These are phyloP conservation scores for Propithecus perrieri DNA, from an alignment of 2,797 vertebrate species.

Conservation along the genomic window DNA sequence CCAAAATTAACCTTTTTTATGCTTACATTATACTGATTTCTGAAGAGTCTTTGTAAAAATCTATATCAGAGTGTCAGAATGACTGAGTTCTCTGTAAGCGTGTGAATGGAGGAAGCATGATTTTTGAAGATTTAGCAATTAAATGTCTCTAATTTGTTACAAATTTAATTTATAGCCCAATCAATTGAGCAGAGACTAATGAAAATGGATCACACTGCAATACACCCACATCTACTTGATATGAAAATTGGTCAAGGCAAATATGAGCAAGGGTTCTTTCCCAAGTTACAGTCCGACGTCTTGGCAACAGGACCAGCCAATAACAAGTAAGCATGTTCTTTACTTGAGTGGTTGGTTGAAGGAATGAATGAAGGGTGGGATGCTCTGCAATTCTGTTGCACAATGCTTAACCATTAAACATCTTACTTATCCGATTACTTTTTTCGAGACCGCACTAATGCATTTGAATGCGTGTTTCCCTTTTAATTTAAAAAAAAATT, in stretches of 20 bases:
- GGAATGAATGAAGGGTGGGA: background rate
- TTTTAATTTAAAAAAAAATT: background rate
- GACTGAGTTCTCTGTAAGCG: conserved; percentile 19
- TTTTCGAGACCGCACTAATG: background rate
- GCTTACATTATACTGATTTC: conserved; percentile 23
- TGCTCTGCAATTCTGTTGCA: background rate
- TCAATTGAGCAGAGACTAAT: conserved; percentile 93
- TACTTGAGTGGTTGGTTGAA: background rate
- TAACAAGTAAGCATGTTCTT: conserved; percentile 93
- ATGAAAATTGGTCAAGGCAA: conserved; percentile 99
- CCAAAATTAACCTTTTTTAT: conserved; percentile 47
- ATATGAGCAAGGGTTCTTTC: conserved; percentile 97
- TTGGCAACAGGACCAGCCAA: conserved; percentile 92
- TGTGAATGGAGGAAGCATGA: conserved; percentile 12
- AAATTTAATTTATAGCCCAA: conserved; percentile 88
- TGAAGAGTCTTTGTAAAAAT: conserved; percentile 51
- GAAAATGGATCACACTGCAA: conserved; percentile 97
- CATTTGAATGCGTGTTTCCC: background rate
- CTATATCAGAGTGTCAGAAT: conserved; percentile 2
- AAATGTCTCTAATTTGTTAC: conserved; percentile 64
- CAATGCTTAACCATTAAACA: background rate
- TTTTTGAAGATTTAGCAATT: conserved; percentile 20
- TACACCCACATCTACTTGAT: conserved; percentile 97
- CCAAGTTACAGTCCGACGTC: conserved; percentile 95
- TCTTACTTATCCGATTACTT: background rate